Conservation (phyloP, 1,140 invertebrate genomes). For the Drosophila lowei region DNA sequence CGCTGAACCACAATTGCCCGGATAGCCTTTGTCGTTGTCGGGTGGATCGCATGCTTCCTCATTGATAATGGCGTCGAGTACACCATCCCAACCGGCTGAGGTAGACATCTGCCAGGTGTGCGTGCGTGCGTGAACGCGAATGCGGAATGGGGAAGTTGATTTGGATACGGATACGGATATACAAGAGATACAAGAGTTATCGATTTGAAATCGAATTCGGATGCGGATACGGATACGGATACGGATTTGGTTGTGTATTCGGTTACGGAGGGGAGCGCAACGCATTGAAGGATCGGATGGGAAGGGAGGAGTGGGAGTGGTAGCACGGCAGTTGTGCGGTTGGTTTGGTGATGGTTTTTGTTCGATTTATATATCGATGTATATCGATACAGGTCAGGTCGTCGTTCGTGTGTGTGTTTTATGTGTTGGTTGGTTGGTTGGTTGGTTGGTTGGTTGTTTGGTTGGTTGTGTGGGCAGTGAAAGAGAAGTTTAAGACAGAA, state of each 20-base stretch:
- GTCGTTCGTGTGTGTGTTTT: constrained; percentile 31
- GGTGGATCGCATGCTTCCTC: constrained; percentile 95
- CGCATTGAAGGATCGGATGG: constrained; percentile 1
- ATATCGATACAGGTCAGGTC: constrained; percentile 46
- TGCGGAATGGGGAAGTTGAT: too few relatives aligned
- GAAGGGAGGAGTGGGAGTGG: not conserved
- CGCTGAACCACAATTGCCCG: constrained; percentile 95
- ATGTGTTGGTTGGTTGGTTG: constrained; percentile 8
- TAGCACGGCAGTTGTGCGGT: constrained; percentile 61
- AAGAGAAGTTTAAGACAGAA: constrained; percentile 81
- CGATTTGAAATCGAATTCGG: constrained; percentile 3
- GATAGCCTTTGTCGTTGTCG: constrained; percentile 92
- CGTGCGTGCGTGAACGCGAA: too few relatives aligned
- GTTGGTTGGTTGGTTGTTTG: constrained; percentile 13
- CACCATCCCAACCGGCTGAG: constrained; percentile 98
- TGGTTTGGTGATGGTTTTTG: constrained; percentile 46
- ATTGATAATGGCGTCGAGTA: constrained; percentile 97
- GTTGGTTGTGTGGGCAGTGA: constrained; percentile 68
- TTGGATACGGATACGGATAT: too few relatives aligned
- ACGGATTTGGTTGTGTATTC: not conserved
- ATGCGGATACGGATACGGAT: not conserved
- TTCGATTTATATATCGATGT: constrained; percentile 20
- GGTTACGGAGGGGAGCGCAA: too few relatives aligned
- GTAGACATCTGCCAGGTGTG: constrained; percentile 93
- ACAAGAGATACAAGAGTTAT: not conserved